These are phyloP conservation scores for Odontothrips loti DNA, from an alignment of 2,888 invertebrate species.

Conservation along the genomic window DNA sequence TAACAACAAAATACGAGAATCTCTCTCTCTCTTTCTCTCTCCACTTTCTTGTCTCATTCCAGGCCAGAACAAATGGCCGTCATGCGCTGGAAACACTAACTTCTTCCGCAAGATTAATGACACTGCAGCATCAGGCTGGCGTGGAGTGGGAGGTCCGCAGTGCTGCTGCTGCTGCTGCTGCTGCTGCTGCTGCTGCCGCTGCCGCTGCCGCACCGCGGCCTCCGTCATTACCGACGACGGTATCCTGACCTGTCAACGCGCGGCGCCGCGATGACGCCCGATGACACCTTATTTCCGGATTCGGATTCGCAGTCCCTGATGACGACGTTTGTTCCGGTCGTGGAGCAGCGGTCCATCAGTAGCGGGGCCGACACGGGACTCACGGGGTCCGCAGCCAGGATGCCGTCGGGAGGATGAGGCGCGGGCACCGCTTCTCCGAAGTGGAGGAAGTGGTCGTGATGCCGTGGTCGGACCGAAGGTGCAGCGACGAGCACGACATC, in stretches of 20 bases:
- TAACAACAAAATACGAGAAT: not conserved
- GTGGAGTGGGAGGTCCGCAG: constrained; percentile 12
- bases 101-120: constrained; percentile 15
- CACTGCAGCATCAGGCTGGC: not conserved
- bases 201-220: no score
- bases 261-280: not conserved
- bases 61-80: constrained; percentile 14
- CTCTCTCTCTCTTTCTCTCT: not conserved
- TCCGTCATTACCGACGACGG: no score
- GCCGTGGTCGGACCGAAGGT: no score
- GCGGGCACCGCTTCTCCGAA: no score
- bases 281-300: constrained; percentile 24
- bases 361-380: no score
- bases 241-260: not conserved
- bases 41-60: constrained; percentile 19
- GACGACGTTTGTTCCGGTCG: not conserved
- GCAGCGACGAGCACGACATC: no score
- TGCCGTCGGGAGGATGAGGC: no score
- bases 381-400: no score
- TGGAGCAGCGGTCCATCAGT: not conserved
- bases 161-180: not conserved
- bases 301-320: not conserved
- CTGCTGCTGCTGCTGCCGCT: not conserved
- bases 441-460: no score
- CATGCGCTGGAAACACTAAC: not conserved